These are phyloP conservation scores for Caenorhabditis becei DNA, from an alignment of 2,888 invertebrate species.

Conservation along the genomic window DNA sequence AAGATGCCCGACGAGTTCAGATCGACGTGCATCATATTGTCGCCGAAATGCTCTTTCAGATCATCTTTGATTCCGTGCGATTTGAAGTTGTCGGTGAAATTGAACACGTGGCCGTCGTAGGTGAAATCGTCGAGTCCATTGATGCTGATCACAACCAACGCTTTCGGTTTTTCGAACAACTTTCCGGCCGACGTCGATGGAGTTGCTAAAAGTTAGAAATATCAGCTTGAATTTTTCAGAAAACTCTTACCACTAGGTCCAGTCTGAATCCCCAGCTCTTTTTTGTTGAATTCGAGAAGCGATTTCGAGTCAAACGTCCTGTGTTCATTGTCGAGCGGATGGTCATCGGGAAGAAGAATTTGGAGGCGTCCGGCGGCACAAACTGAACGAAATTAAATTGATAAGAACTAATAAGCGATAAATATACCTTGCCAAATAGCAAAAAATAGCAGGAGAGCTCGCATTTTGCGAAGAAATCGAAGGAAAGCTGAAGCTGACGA, in stretches of 20 bases:
- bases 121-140: constrained; percentile 19
- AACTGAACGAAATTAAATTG: background rate
- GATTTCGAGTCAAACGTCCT: constrained; percentile 24
- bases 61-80: background rate
- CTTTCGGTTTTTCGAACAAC: constrained; percentile 39
- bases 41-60: constrained; percentile 31
- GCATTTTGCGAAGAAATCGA: constrained; percentile 1
- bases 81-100: constrained; percentile 17
- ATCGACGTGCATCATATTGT: constrained; percentile 16
- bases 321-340: background rate
- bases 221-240: background rate
- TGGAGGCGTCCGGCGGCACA: constrained; percentile 29
- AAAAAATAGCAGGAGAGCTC: background rate
- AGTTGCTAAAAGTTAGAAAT: background rate
- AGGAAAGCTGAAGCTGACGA: background rate
- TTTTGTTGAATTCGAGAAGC: constrained; percentile 30
- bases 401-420: background rate
- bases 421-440: constrained; percentile 8
- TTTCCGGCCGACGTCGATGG: background rate
- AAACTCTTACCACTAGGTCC: constrained; percentile 8
- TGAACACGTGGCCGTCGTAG: constrained; percentile 17
- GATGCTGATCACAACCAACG: constrained; percentile 31
- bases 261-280: constrained; percentile 29
- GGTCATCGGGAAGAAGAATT: constrained; percentile 28
- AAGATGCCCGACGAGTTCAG: constrained; percentile 28